These are phyloP conservation scores for Pharmacophagus antenor DNA, from an alignment of 2,888 invertebrate species.

Conservation along the genomic window DNA sequence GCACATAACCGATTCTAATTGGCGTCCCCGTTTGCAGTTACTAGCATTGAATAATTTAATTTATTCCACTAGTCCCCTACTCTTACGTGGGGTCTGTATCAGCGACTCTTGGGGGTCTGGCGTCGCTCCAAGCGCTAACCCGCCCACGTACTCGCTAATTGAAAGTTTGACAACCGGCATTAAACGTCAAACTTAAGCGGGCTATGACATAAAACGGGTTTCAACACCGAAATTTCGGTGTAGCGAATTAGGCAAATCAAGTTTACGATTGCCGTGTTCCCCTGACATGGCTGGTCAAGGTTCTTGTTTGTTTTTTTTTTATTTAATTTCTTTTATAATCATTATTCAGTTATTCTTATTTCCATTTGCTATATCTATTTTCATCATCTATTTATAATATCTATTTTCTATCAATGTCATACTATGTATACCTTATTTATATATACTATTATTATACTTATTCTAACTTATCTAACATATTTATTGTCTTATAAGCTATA, in stretches of 20 bases:
- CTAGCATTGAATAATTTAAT: slow-evolving; percentile 55
- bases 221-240: slow-evolving; percentile 2
- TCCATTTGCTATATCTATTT: no score
- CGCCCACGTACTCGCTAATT: slow-evolving; percentile 51
- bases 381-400: no score
- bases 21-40: slow-evolving; percentile 9
- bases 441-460: no score
- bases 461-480: no score
- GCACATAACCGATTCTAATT: slow-evolving; percentile 3
- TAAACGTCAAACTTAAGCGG: slow-evolving; percentile 22
- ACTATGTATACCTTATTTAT: no score
- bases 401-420: no score
- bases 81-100: slow-evolving; percentile 42
- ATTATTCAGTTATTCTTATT: no score
- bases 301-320: no score
- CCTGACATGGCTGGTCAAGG: no score
- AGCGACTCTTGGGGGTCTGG: slow-evolving; percentile 40
- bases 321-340: no score
- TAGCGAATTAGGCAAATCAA: neutral
- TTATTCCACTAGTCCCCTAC: slow-evolving; percentile 53
- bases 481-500: no score
- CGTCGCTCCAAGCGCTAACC: slow-evolving; percentile 53
- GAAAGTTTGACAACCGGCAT: slow-evolving; percentile 46
- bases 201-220: slow-evolving; percentile 16
- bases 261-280: neutral